These are phyloP conservation scores for Acrocephalus scirpaceus DNA, from an alignment of 2,797 vertebrate species.

Conservation along the genomic window DNA sequence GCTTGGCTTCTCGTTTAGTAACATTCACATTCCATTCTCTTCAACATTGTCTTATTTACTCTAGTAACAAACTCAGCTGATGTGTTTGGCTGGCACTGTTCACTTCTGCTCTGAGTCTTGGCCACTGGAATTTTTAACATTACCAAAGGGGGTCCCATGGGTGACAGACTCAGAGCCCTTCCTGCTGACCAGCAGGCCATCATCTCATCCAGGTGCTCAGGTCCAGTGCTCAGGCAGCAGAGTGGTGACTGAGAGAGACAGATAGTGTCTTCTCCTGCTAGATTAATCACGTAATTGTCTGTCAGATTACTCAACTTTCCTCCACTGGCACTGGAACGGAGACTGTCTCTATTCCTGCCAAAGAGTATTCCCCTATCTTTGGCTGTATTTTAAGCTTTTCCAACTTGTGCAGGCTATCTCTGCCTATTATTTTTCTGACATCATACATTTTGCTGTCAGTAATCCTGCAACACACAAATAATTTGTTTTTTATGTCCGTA, in stretches of 20 bases:
- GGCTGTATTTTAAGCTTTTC: conserved; percentile 46
- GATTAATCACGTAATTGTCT: conserved; percentile 38
- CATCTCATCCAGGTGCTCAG: neutral
- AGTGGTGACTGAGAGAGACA: neutral
- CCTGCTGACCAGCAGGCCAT: neutral
- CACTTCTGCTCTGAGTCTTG: neutral
- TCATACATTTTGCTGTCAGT: conserved; percentile 65
- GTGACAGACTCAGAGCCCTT: neutral
- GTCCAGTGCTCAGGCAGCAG: neutral
- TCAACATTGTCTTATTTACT: neutral
- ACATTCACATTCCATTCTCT: neutral
- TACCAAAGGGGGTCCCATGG: neutral
- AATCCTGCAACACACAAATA: conserved; percentile 65
- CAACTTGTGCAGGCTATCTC: conserved; percentile 43
- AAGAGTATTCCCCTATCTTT: conserved; percentile 26
- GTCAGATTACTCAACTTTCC: conserved; percentile 18
- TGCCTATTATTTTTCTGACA: conserved; percentile 70
- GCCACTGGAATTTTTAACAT: neutral
- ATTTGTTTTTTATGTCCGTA: conserved; percentile 60
- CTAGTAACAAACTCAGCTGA: neutral
- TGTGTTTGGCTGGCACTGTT: neutral
- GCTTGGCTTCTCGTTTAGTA: neutral
- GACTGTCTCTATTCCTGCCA: conserved; percentile 10
- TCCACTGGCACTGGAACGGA: neutral
- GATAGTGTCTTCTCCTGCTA: neutral